phyloP scores from a whole-genome alignment of 2,113 vertebrate species.

The Oreocharis arfaki region DNA sequence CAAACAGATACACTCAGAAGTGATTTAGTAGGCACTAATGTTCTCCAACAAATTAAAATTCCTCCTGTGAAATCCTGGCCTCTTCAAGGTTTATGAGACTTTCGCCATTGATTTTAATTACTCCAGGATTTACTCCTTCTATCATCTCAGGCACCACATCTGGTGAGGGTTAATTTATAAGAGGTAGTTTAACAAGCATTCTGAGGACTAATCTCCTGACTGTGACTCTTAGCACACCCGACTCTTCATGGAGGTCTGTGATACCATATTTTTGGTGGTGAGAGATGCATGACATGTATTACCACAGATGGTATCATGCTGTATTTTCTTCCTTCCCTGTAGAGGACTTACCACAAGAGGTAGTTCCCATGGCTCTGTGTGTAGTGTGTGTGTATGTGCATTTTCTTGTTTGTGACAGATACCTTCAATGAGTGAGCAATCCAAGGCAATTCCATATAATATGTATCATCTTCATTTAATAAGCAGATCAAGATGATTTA shows the following conservation, averaged over 20 bases:
- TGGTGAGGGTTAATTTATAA: not conserved
- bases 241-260: not conserved
- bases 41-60: not conserved
- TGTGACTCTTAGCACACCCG: not conserved
- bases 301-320: not conserved
- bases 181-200: not conserved
- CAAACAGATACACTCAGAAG: not conserved
- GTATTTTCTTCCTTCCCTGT: not conserved
- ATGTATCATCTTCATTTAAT: not conserved
- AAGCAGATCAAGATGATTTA: not conserved
- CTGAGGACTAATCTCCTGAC: not conserved
- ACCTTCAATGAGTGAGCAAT: not conserved
- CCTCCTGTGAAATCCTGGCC: not conserved
- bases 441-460: not conserved
- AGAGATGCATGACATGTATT: not conserved
- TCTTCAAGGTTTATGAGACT: not conserved
- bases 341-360: not conserved
- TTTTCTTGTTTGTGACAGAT: not conserved
- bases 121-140: not conserved
- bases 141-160: not conserved
- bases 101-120: not conserved
- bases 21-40: not conserved
- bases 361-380: not conserved
- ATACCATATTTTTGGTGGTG: not conserved
- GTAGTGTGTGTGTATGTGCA: accelerated